A percentile compares a stretch with the other conserved stretches of the same genome.
These are phyloP conservation scores for Limosa lapponica DNA, from an alignment of 2,797 vertebrate species.

Conservation along the genomic window DNA sequence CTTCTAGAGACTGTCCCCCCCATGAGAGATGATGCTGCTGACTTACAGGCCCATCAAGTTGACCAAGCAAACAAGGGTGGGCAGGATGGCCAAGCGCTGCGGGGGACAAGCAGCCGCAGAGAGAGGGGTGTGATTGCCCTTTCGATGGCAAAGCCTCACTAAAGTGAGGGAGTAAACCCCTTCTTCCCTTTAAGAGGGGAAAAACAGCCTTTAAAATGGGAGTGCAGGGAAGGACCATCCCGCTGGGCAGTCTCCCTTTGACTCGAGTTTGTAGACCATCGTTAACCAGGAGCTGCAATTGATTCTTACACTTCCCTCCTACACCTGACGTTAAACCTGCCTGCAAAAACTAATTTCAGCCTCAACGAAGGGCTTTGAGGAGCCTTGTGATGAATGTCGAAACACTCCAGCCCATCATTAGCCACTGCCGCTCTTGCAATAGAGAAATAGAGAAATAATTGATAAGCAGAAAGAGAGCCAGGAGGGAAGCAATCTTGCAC, in stretches of 20 bases:
- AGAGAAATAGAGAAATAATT: background rate
- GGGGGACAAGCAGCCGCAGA: background rate
- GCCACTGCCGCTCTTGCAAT: background rate
- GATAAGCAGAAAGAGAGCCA: background rate
- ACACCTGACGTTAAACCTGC: background rate
- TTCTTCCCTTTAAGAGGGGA: background rate
- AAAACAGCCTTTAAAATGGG: background rate
- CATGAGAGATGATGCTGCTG: background rate
- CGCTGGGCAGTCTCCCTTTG: background rate
- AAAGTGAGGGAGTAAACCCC: accelerated
- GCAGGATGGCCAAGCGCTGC: accelerated
- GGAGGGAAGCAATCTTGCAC: background rate
- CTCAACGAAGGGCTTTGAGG: background rate
- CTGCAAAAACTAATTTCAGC: background rate
- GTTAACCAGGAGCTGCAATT: background rate
- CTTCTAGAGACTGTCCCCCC: background rate
- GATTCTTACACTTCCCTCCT: background rate
- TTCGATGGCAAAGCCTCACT: background rate
- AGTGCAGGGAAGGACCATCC: background rate
- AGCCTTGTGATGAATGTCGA: background rate
- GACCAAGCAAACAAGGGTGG: no score
- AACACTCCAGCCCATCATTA: background rate
- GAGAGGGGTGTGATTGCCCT: background rate
- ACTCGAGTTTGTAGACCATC: background rate
- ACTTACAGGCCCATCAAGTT: accelerated